These are phyloP conservation scores for Zenarchopterus dispar DNA, from an alignment of 2,797 vertebrate species.

Conservation along the genomic window DNA sequence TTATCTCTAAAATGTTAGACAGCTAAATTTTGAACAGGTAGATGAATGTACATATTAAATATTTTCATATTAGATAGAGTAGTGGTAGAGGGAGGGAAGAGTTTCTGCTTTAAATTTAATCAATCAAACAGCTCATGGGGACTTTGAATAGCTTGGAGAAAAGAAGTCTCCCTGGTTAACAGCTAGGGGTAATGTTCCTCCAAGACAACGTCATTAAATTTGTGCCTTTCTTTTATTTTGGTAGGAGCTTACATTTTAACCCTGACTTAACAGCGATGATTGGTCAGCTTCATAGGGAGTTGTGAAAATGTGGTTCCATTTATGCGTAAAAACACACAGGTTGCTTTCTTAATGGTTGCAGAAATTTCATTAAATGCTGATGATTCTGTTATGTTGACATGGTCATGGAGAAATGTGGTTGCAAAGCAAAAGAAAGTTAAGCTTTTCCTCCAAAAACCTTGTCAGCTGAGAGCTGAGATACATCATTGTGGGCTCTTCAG, in stretches of 20 bases:
- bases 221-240: slow-evolving; percentile 4
- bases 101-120: slow-evolving; percentile 49
- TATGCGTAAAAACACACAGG: neutral
- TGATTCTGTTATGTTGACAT: no score
- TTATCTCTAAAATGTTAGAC: no score
- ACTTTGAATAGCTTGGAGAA: slow-evolving; percentile 35
- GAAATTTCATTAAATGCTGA: no score
- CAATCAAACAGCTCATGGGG: slow-evolving; percentile 47
- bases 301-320: neutral
- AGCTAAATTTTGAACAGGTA: no score
- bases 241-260: neutral
- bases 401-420: no score
- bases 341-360: no score
- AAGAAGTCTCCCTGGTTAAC: slow-evolving; percentile 61
- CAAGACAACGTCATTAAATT: slow-evolving; percentile 40
- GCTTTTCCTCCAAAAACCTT: neutral
- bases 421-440: neutral
- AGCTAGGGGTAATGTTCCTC: slow-evolving; percentile 59
- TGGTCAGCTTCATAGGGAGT: neutral
- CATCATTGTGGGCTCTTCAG: slow-evolving; percentile 20
- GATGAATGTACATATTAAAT: no score
- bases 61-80: slow-evolving; percentile 12
- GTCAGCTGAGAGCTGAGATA: slow-evolving; percentile 1
- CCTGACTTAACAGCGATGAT: slow-evolving; percentile 6
- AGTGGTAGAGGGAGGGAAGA: slow-evolving; percentile 16